Conservation (phyloP, 2,113 vertebrate species). For the Holacanthus passer region DNA sequence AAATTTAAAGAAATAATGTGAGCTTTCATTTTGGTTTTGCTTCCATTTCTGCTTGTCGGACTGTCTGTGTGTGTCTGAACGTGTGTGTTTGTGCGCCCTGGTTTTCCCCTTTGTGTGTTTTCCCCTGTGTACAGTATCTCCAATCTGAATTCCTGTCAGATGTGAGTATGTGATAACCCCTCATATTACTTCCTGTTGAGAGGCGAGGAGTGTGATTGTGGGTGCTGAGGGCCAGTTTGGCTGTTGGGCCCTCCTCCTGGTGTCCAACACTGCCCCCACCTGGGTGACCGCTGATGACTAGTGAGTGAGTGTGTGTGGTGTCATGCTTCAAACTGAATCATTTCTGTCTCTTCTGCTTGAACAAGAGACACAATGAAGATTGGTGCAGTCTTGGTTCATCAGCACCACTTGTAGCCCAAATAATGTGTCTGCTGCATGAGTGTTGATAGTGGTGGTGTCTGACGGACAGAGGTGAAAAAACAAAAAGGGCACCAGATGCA, state of each 20-base stretch:
- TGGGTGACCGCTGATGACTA: conserved; percentile 25
- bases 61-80: neutral
- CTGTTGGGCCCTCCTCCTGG: neutral
- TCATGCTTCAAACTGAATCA: conserved; percentile 8
- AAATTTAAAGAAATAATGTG: neutral
- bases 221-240: neutral
- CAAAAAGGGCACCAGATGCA: too few relatives aligned
- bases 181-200: conserved; percentile 73
- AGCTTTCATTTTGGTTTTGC: neutral
- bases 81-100: neutral
- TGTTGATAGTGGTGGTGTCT: neutral
- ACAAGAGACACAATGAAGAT: conserved; percentile 5
- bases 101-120: conserved; percentile 22
- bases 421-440: neutral
- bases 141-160: conserved; percentile 72
- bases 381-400: neutral
- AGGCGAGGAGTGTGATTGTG: conserved; percentile 28
- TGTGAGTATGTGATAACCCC: conserved; percentile 63
- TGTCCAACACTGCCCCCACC: conserved; percentile 66
- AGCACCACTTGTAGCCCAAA: neutral
- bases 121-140: conserved; percentile 49
- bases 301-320: conserved; percentile 5
- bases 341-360: conserved; percentile 53
- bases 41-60: too few relatives aligned
- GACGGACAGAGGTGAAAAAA: too few relatives aligned